Conservation (phyloP, 2,113 vertebrate genomes). For the Melanocharis versteri region DNA sequence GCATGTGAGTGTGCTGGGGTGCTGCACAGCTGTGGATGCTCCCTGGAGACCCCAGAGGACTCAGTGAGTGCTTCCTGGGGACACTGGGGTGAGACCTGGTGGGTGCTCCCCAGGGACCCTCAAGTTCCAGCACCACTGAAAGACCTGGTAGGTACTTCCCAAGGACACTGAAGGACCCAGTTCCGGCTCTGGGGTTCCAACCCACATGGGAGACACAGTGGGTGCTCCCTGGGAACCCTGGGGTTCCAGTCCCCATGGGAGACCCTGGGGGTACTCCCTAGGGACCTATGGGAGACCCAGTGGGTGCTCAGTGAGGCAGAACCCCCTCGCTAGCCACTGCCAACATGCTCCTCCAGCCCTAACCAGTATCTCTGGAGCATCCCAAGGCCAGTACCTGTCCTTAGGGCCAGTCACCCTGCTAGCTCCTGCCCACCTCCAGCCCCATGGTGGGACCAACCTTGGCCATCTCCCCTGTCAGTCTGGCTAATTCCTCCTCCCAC, state of each 20-base stretch:
- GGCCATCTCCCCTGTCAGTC: background rate
- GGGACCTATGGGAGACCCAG: background rate
- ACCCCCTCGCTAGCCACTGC: background rate
- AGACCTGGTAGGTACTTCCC: background rate
- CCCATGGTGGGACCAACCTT: background rate
- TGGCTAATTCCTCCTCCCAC: background rate
- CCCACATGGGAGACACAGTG: background rate
- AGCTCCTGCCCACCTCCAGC: background rate
- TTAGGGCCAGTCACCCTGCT: background rate
- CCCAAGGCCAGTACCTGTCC: background rate
- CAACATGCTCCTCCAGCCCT: background rate
- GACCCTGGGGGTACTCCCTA: background rate
- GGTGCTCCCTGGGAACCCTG: background rate
- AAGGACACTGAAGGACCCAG: background rate
- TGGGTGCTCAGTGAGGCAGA: background rate
- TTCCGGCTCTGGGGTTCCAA: background rate
- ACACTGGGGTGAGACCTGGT: background rate
- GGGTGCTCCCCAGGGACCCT: background rate
- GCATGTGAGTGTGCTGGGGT: fast-evolving
- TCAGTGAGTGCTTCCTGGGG: background rate
- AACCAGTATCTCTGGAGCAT: background rate
- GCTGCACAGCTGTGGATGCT: background rate
- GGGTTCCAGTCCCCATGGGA: background rate
- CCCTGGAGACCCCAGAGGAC: background rate
- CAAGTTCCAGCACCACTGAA: background rate